Percentiles rank a stretch among this genome's conserved stretches.
Conservation (phyloP, 2,113 vertebrate genomes). For the Lampris megalopsis region DNA sequence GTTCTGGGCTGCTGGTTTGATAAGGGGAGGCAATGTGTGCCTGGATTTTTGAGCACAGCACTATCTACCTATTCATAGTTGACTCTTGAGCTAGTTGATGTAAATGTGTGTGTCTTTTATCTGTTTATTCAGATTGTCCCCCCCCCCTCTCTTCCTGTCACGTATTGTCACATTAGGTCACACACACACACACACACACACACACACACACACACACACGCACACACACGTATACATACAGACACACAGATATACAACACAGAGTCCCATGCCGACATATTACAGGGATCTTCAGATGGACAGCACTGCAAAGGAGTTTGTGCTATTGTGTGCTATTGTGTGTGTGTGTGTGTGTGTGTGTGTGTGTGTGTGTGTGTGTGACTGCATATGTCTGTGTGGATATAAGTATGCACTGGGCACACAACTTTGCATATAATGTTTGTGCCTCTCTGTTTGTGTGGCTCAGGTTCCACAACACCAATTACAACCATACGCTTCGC, state of each 20-base stretch:
- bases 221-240: not conserved
- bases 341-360: not conserved
- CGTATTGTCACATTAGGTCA: too few relatives aligned
- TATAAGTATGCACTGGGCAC: slow-evolving; percentile 19
- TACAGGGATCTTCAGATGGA: not conserved
- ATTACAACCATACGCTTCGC: slow-evolving; percentile 45
- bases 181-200: not conserved
- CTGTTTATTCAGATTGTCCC: slow-evolving; percentile 1
- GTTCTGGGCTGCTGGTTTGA: slow-evolving; percentile 54
- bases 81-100: slow-evolving; percentile 23
- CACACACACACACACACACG: not conserved
- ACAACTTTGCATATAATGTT: slow-evolving; percentile 9
- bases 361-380: not conserved
- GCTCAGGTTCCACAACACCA: slow-evolving; percentile 33
- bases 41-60: slow-evolving; percentile 20
- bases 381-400: not conserved
- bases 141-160: slow-evolving; percentile 3
- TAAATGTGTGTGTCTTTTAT: slow-evolving; percentile 13
- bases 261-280: not conserved
- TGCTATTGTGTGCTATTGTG: not conserved
- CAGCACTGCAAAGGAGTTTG: not conserved
- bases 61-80: slow-evolving; percentile 40
- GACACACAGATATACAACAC: not conserved
- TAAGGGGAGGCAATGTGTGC: slow-evolving; percentile 44
- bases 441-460: not conserved